These are phyloP conservation scores for Eremobia ochroleuca DNA, from an alignment of 2,888 invertebrate genomes.

Conservation along the genomic window DNA sequence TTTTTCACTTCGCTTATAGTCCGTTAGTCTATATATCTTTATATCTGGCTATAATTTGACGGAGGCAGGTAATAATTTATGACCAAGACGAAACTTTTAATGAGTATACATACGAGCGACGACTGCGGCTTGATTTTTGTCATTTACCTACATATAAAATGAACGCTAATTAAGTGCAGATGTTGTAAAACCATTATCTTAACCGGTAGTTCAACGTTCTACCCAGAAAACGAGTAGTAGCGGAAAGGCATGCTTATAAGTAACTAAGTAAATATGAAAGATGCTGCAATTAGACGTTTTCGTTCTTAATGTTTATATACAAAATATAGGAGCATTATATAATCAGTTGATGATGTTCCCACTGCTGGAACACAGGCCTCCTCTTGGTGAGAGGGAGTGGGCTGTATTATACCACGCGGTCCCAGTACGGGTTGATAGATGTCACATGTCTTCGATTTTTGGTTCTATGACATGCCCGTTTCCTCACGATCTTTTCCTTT, in stretches of 20 bases:
- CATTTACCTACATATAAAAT: conserved; percentile 34
- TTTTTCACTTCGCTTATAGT: conserved; percentile 37
- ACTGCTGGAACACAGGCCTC: too few species aligned
- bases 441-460: too few species aligned
- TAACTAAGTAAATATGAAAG: conserved; percentile 8
- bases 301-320: not conserved
- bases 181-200: conserved; percentile 25
- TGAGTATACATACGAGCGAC: conserved; percentile 21
- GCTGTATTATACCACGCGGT: too few species aligned
- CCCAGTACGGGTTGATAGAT: too few species aligned
- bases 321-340: not conserved
- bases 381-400: too few species aligned
- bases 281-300: not conserved
- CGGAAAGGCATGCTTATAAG: not conserved
- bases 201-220: conserved; percentile 1
- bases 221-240: not conserved
- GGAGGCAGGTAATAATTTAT: conserved; percentile 31
- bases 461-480: too few species aligned
- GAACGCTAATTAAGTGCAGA: conserved; percentile 35
- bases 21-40: conserved; percentile 18
- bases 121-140: conserved; percentile 29
- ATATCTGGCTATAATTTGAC: conserved; percentile 24
- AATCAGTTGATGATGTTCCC: too few species aligned
- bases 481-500: too few species aligned
- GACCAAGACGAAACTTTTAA: conserved; percentile 54